Percentiles rank a stretch among this genome's conserved stretches.
Evolutionary conservation across 2,797 vertebrate genomes (phyloP).

Genomic region (Poecilia picta): DNA sequence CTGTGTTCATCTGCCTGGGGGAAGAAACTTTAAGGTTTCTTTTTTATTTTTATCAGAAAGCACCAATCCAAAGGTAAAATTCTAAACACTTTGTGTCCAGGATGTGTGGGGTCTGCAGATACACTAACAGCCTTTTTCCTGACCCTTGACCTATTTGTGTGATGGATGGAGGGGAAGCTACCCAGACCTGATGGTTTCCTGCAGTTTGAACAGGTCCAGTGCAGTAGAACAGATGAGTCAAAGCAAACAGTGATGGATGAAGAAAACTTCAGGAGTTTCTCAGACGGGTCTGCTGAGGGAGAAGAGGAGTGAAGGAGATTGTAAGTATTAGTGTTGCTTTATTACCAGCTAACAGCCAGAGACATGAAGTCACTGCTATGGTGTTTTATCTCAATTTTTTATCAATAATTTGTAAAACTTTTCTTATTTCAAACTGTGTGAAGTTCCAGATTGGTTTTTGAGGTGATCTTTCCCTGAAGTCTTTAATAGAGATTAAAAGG

Average conservation of each 20-base stretch:
- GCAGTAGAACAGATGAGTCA: no score
- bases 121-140: background rate
- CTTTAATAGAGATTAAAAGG: background rate
- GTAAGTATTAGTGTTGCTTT: conserved; percentile 16
- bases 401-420: conserved; percentile 13
- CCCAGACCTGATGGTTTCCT: background rate
- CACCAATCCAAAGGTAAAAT: background rate
- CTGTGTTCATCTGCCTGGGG: background rate
- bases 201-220: background rate
- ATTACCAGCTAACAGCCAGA: conserved; percentile 6
- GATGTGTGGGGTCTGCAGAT: background rate
- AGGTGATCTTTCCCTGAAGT: background rate
- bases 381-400: background rate
- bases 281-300: background rate
- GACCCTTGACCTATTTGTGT: background rate
- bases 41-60: background rate
- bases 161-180: background rate
- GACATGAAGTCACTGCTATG: conserved; percentile 4
- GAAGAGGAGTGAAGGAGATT: background rate
- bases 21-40: background rate
- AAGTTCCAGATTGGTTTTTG: conserved; percentile 3
- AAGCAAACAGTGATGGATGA: background rate
- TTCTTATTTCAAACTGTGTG: conserved; percentile 3
- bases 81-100: background rate
- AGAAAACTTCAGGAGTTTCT: background rate